Evolutionary conservation across 2,888 invertebrate genomes (phyloP), one percentile per base, ranked within the genome.

Genomic region (Cactoblastis cactorum): DNA sequence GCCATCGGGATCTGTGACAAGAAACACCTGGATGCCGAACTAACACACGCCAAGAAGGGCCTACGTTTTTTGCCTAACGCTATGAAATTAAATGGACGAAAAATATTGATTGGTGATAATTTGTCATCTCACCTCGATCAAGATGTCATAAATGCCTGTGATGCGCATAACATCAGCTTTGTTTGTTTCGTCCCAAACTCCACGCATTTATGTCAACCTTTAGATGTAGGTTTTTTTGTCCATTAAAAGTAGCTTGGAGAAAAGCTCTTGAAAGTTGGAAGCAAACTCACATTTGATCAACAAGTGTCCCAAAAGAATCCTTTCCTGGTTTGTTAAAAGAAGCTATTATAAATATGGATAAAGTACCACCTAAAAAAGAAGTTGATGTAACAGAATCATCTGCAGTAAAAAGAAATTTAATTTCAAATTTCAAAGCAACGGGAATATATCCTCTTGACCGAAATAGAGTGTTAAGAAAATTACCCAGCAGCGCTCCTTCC

Each of bases 121-220:
- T 52, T 62, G 3, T 59, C 57, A 6, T 59, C 59, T 4, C 61
- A 61, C 15, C 9, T 61, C 1, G 54, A 56, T 11, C n/a, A n/a
- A 0, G 56, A 53, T 38, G 56, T 61, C 2, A 1, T 59, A 6
- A 45, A 24, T 8, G n/a, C 22, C 17, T 61, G 57, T 18, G 35
- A 34, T 43, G 18, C 41, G 28, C 47, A 57, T 34, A 38, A 57
- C 9, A 59, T 59, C 19, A 35, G 11, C 17, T 62, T 61, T 45
- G 49, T 59, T 3, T 58, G 53, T 32, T 18, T 61, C 0, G 52
- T 54, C 5, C 57, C 61, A 5, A 49, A 57, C 45, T 53, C 53
- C 5, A 61, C 61, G 0, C 59, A 61, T 37, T 17, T 62, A 0
- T 41, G 35, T 39, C 57, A 57, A 28, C 57, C 57, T 0, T 39